Evolutionary conservation across 2,797 vertebrate genomes (phyloP), one percentile per base, ranked within the genome.

Genomic region (Liasis olivaceus): DNA sequence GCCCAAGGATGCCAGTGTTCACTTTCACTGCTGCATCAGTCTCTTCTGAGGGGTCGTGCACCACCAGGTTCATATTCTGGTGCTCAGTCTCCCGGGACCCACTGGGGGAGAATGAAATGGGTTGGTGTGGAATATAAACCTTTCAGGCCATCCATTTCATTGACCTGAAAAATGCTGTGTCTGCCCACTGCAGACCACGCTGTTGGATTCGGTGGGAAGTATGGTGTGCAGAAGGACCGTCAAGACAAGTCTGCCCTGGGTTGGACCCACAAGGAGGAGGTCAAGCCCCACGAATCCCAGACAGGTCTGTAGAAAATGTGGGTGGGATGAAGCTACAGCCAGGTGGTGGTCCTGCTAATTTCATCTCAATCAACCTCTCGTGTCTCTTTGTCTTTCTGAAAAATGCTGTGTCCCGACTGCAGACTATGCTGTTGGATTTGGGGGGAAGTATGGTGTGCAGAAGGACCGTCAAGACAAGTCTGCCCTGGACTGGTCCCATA

Each of bases 131-230:
- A 81, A 47, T 24, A 20, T 8, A 9, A 81, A 81, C 9, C 24
- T 81, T 47, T 81, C 36, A 24, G 36, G 31, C 20, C 36, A 24
- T 24, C 72, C 36, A 12, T 81, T 8, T 15, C 20, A 12, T 31
- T 2, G 0, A 54, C n/a, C n/a, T 87, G 69, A 92, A 84, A 9
- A 24, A 0, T 0, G 7, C 62, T 47, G 15, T 36, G 8, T 14
- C 2, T 6, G 26, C 13, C 22, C 8, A 0, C 87, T 92, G 77
- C 93, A 99, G 98, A 99, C 95, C 97, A 99, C 56, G 95, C 98
- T 0, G 97, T 98, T 96, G 98, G 98, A 1, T 99, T 99, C 77
- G 98, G 98, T 59, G 98, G 98, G 7, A 99, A 98, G 94, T 99
- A 97, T 1, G 98, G 98, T 0, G 97, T 99, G 51, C 98, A 99